Conservation (phyloP, 2,888 invertebrate genomes). For the Abrostola tripartita region DNA sequence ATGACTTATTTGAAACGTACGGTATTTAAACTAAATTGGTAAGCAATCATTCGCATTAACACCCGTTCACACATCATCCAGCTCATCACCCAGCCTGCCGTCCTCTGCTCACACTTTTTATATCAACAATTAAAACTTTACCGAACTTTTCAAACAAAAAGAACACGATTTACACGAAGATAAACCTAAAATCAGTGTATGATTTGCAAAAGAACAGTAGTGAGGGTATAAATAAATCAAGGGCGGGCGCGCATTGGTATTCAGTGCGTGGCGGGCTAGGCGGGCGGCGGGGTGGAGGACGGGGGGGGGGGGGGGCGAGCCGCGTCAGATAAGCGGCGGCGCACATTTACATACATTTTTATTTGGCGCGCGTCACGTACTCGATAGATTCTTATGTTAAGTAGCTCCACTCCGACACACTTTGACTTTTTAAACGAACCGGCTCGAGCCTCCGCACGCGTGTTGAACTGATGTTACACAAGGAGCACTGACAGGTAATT, state of each 20-base stretch:
- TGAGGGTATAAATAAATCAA: constrained; percentile 20
- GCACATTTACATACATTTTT: constrained; percentile 26
- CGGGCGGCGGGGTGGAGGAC: background rate
- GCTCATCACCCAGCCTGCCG: background rate
- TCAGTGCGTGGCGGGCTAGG: constrained; percentile 5
- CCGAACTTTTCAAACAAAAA: background rate
- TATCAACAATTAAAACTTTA: no score
- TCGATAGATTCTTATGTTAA: constrained; percentile 10
- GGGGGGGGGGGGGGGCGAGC: background rate
- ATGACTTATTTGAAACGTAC: no score
- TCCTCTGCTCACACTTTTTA: background rate
- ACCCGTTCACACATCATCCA: no score
- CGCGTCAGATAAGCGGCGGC: constrained; percentile 15
- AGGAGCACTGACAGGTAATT: constrained; percentile 22
- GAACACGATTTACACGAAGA: background rate
- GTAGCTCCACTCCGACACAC: constrained; percentile 6
- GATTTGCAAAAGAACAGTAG: constrained; percentile 9
- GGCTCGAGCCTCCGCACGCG: background rate
- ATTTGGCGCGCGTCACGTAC: constrained; percentile 9
- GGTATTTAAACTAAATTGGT: no score
- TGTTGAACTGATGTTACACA: background rate
- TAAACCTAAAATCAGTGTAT: constrained; percentile 10
- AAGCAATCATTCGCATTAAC: no score
- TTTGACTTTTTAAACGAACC: constrained; percentile 1
- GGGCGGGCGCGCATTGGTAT: constrained; percentile 20